A percentile compares a stretch with the other conserved stretches of the same genome.
These are phyloP conservation scores for Cranoglanis bouderius DNA, from an alignment of 2,113 vertebrate species.

Conservation along the genomic window DNA sequence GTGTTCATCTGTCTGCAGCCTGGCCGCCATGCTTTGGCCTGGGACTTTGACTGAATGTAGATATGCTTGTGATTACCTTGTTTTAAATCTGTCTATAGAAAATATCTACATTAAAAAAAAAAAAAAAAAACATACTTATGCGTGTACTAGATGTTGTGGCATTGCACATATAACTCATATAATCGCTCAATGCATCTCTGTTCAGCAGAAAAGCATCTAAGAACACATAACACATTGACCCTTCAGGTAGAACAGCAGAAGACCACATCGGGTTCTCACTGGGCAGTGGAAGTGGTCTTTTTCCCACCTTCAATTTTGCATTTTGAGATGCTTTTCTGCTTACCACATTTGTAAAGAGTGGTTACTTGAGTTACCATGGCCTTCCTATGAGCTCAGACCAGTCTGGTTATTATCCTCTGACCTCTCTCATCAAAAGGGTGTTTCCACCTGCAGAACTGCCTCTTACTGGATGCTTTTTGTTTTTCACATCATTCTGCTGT, in stretches of 20 bases:
- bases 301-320: background rate
- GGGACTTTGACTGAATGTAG: background rate
- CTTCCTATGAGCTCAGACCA: background rate
- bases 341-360: background rate
- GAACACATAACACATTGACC: background rate
- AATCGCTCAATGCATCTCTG: no score
- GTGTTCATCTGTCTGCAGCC: constrained; percentile 31
- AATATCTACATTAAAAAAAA: background rate
- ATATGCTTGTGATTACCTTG: background rate
- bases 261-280: background rate
- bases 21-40: background rate
- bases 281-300: background rate
- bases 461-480: background rate
- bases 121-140: background rate
- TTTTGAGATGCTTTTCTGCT: background rate
- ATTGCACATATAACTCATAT: background rate
- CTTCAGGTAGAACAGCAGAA: background rate
- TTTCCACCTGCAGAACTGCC: no score
- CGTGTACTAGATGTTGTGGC: background rate
- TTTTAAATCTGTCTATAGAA: background rate
- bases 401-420: background rate
- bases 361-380: no score
- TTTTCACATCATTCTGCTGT: background rate
- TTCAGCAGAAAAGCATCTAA: background rate
- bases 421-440: background rate